Percentiles rank a stretch among this genome's conserved stretches.
These are phyloP conservation scores for Ostrea denselamellosa DNA, from an alignment of 1,140 invertebrate species.

Conservation along the genomic window DNA sequence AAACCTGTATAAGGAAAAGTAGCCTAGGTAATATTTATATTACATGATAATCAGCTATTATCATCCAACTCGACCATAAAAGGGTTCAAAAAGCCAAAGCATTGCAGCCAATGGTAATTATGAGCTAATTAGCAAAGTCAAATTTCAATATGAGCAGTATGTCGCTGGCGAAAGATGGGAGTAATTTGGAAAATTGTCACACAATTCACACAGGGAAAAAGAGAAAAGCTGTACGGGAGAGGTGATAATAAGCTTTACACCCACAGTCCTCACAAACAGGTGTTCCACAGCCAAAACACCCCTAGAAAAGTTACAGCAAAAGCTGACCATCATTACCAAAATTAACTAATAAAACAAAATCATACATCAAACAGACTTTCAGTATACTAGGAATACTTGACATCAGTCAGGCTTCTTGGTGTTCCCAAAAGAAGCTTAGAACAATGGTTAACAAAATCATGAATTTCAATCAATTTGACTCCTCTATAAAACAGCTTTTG, in stretches of 20 bases:
- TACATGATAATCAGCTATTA: constrained; percentile 35
- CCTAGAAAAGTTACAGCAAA: neutral
- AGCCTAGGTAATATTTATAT: constrained; percentile 36
- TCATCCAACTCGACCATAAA: neutral
- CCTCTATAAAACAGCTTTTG: too few relatives aligned
- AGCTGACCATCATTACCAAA: neutral
- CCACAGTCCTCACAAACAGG: neutral
- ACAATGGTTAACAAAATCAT: too few relatives aligned
- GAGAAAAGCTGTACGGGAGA: neutral
- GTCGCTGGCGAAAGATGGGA: neutral
- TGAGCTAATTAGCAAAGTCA: constrained; percentile 23
- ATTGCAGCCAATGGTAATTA: constrained; percentile 19
- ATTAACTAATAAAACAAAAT: neutral
- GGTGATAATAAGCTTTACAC: constrained; percentile 34
- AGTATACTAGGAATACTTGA: neutral
- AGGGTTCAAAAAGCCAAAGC: constrained; percentile 30
- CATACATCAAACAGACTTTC: neutral
- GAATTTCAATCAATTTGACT: too few relatives aligned
- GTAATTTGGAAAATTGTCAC: constrained; percentile 1
- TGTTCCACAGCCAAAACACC: neutral
- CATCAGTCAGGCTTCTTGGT: neutral
- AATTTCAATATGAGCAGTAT: constrained; percentile 10
- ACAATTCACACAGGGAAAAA: constrained; percentile 6
- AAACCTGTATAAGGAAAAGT: constrained; percentile 23
- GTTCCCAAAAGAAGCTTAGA: neutral